These are phyloP conservation scores for Pungitius pungitius DNA, from an alignment of 2,113 vertebrate species.

Conservation along the genomic window DNA sequence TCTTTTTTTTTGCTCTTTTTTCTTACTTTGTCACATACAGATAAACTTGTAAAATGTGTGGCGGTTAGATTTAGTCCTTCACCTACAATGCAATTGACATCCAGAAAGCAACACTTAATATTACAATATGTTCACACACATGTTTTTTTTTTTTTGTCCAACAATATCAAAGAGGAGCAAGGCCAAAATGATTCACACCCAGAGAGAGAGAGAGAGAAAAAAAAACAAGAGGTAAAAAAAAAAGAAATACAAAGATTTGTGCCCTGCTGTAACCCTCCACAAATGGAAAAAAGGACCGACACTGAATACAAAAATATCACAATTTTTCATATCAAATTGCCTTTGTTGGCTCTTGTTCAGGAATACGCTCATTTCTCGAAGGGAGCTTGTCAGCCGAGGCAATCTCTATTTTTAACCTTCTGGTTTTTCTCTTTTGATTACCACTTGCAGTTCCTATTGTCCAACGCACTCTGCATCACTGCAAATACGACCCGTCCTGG, in stretches of 20 bases:
- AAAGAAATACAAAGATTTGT: conserved; percentile 80
- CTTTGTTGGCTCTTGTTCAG: conserved; percentile 83
- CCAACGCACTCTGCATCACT: conserved; percentile 82
- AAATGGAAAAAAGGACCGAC: conserved; percentile 86
- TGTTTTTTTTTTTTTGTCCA: conserved; percentile 76
- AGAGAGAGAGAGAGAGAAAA: conserved; percentile 64
- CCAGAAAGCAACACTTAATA: conserved; percentile 86
- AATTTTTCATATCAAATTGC: conserved; percentile 89
- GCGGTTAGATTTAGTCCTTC: conserved; percentile 83
- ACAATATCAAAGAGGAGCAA: conserved; percentile 85
- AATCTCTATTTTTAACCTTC: conserved; percentile 67
- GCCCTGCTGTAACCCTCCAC: conserved; percentile 83
- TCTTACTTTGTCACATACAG: conserved; percentile 61
- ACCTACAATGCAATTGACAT: conserved; percentile 84
- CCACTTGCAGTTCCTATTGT: conserved; percentile 83
- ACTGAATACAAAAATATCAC: conserved; percentile 96
- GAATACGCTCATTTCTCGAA: conserved; percentile 76
- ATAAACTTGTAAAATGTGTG: conserved; percentile 72
- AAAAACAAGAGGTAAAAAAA: conserved; percentile 56
- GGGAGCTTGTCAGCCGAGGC: conserved; percentile 69
- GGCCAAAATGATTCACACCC: conserved; percentile 82
- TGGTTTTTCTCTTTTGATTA: conserved; percentile 71
- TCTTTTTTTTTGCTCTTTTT: conserved; percentile 16
- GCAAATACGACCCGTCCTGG: conserved; percentile 78
- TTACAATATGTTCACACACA: conserved; percentile 80